Conservation (phyloP, 2,113 vertebrate genomes). For the Anguilla rostrata region DNA sequence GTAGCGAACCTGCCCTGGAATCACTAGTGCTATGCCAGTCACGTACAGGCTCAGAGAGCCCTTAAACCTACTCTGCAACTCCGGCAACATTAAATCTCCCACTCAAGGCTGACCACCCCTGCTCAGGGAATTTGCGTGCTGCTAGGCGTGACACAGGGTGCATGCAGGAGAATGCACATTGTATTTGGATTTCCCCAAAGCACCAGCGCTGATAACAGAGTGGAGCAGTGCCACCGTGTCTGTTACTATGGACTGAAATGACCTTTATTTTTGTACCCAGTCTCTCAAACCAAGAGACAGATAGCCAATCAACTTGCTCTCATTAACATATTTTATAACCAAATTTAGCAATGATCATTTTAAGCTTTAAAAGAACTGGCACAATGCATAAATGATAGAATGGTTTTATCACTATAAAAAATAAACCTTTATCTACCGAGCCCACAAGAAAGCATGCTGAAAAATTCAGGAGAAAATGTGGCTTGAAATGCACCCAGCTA, state of each 20-base stretch:
- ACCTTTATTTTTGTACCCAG: too few species aligned
- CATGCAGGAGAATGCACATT: not conserved
- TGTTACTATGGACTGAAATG: too few species aligned
- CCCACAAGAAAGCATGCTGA: not conserved
- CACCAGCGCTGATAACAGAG: not conserved
- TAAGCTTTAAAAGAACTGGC: not conserved
- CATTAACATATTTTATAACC: not conserved
- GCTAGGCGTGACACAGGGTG: not conserved
- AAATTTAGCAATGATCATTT: not conserved
- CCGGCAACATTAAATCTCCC: too few species aligned
- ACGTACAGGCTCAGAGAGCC: too few species aligned
- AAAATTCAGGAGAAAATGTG: too few species aligned
- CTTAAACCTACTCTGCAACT: too few species aligned
- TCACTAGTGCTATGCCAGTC: too few species aligned
- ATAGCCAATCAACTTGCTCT: not conserved
- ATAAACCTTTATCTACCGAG: not conserved
- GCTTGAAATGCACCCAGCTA: too few species aligned
- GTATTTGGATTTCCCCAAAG: not conserved
- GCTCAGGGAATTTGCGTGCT: too few species aligned
- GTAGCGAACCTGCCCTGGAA: too few species aligned
- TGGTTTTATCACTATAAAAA: not conserved
- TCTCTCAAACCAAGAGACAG: not conserved
- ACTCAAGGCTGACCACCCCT: not conserved
- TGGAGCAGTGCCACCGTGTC: too few species aligned
- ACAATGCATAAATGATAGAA: not conserved